Evolutionary conservation across 2,888 invertebrate genomes (phyloP).

Genomic region (Melieria omissa): DNA sequence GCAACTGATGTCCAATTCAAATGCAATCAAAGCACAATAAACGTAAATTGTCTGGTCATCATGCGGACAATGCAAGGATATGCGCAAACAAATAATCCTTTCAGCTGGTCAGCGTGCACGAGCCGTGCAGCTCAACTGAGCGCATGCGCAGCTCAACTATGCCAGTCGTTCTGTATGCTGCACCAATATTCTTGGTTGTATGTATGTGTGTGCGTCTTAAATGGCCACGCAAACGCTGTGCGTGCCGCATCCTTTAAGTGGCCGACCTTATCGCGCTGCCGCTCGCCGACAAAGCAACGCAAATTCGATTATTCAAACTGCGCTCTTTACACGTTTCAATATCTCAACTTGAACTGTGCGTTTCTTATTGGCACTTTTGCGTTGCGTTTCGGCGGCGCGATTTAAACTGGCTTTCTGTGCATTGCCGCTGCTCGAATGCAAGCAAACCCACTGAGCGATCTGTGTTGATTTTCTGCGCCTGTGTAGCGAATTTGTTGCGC

Average conservation of each 20-base stretch:
- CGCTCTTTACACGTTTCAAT: not conserved
- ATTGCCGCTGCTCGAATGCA: no score
- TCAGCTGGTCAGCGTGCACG: not conserved
- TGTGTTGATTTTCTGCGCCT: constrained; percentile 14
- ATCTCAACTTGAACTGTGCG: not conserved
- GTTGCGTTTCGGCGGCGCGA: no score
- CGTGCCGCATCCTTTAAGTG: not conserved
- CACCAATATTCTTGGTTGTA: not conserved
- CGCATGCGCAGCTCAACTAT: constrained; percentile 4
- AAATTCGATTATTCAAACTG: constrained; percentile 30
- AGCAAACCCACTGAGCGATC: no score
- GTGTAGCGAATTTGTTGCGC: constrained; percentile 32
- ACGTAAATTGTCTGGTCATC: constrained; percentile 54
- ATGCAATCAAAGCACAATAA: constrained; percentile 42
- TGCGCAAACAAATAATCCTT: constrained; percentile 18
- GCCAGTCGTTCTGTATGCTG: not conserved
- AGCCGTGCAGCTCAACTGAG: no score
- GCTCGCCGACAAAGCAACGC: constrained; percentile 29
- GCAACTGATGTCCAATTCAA: constrained; percentile 2
- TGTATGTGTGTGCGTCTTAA: not conserved
- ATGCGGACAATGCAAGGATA: not conserved
- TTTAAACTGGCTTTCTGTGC: no score
- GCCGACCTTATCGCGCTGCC: not conserved
- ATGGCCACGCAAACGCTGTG: not conserved
- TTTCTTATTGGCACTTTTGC: no score